These are phyloP conservation scores for Drosophila peninsularis DNA, from an alignment of 2,888 invertebrate genomes.

Conservation along the genomic window DNA sequence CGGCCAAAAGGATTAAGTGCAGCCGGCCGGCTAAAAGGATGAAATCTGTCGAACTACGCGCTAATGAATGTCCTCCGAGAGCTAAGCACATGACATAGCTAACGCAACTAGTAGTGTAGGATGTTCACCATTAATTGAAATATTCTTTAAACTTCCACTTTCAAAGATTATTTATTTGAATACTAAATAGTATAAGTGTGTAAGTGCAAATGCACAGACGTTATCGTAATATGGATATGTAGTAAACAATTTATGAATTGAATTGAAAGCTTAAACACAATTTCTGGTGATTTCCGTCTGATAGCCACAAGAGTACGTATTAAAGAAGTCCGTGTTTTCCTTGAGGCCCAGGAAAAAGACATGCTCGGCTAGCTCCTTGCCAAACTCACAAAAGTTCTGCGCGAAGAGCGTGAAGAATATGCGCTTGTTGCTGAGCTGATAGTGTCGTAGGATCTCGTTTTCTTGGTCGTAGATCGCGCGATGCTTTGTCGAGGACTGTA, in stretches of 20 bases:
- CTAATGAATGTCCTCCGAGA: constrained; percentile 12
- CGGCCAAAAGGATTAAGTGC: constrained; percentile 40
- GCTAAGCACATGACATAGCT: not conserved
- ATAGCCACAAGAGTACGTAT: constrained; percentile 75
- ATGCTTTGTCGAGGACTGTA: constrained; percentile 36
- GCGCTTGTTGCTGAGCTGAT: constrained; percentile 76
- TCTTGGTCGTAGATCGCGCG: constrained; percentile 78
- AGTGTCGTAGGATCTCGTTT: constrained; percentile 73
- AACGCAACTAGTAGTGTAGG: not conserved
- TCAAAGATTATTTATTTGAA: not conserved
- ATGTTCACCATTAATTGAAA: not conserved
- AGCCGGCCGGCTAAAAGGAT: constrained; percentile 25
- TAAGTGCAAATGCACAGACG: not conserved
- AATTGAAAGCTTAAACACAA: no score
- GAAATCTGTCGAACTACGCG: not conserved
- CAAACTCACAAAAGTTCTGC: constrained; percentile 83
- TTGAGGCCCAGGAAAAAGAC: constrained; percentile 82
- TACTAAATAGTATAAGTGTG: not conserved
- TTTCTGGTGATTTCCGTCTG: constrained; percentile 54
- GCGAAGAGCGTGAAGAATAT: constrained; percentile 82
- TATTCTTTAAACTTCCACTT: not conserved
- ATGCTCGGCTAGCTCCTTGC: constrained; percentile 81
- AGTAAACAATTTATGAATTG: no score
- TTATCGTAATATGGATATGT: not conserved
- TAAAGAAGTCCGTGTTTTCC: constrained; percentile 77